Percentiles rank a stretch among this genome's conserved stretches.
Evolutionary conservation across 2,888 invertebrate genomes (phyloP).

Genomic region (Metacarcinus magister): DNA sequence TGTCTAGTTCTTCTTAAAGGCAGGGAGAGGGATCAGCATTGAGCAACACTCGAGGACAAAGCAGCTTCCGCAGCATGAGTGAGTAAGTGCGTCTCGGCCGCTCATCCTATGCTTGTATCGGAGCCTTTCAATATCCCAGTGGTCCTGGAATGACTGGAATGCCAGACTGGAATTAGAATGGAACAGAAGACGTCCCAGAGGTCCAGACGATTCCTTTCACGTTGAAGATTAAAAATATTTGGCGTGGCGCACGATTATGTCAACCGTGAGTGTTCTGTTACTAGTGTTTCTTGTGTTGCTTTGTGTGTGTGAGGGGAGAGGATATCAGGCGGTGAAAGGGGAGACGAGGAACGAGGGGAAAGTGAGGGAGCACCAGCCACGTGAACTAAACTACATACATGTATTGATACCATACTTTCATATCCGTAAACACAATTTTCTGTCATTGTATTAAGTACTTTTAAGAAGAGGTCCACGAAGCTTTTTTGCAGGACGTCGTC

Average conservation of each 20-base stretch:
- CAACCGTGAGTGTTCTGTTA: constrained; percentile 6
- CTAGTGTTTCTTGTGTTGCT: not conserved
- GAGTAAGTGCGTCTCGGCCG: not conserved
- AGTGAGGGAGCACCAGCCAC: not conserved
- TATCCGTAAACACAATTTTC: not conserved
- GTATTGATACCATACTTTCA: not conserved
- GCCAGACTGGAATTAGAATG: constrained; percentile 57
- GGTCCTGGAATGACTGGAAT: constrained; percentile 49
- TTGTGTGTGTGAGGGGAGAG: not conserved
- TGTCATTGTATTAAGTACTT: not conserved
- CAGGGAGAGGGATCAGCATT: not conserved
- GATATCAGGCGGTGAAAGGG: not conserved
- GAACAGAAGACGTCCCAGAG: not conserved
- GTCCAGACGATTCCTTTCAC: not conserved
- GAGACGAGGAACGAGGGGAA: not conserved
- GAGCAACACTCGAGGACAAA: not conserved
- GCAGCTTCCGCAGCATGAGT: not conserved
- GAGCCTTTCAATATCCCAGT: not conserved
- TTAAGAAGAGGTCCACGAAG: not conserved
- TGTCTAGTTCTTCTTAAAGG: not conserved
- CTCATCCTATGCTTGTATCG: not conserved
- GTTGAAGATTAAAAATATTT: not conserved
- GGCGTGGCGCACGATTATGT: not conserved
- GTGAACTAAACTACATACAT: not conserved
- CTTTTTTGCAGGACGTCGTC: not conserved